phyloP scores from a whole-genome alignment of 2,888 invertebrate genomes.

The Abrostola triplasia region DNA sequence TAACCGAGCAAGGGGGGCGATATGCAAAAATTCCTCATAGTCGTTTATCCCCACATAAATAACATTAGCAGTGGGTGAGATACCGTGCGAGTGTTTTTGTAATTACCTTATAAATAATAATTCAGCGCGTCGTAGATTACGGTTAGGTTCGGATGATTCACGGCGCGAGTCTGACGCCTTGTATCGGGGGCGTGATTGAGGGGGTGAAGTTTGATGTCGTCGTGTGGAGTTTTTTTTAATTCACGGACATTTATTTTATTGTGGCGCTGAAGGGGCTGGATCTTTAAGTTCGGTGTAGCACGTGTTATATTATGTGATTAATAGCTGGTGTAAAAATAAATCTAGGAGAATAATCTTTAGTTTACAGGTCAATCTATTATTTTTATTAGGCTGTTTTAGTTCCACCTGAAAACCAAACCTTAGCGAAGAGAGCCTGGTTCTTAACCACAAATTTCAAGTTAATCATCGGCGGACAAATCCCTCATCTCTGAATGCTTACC shows the following conservation, averaged over 20 bases:
- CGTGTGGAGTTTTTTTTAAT: conserved; percentile 6
- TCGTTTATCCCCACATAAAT: conserved; percentile 86
- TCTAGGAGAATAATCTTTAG: no score
- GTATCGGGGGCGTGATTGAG: conserved; percentile 42
- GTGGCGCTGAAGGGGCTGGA: no score
- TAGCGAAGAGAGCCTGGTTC: no score
- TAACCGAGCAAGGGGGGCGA: conserved; percentile 71
- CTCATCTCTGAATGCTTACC: no score
- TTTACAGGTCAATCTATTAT: no score
- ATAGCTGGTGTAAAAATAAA: no score
- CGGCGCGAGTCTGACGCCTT: conserved; percentile 51
- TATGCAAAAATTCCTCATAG: conserved; percentile 84
- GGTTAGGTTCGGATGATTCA: conserved; percentile 80
- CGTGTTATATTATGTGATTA: no score
- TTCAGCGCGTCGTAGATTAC: conserved; percentile 84
- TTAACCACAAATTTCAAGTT: no score
- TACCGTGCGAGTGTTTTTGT: conserved; percentile 86
- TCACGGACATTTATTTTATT: background rate
- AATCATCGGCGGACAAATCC: no score
- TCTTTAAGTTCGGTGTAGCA: background rate
- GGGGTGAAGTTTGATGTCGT: conserved; percentile 12
- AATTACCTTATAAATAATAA: conserved; percentile 89
- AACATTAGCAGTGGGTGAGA: conserved; percentile 80
- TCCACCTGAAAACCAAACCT: no score
- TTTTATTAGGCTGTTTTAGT: no score